Conservation (phyloP, 2,113 vertebrate genomes). For the Tamias sibiricus region DNA sequence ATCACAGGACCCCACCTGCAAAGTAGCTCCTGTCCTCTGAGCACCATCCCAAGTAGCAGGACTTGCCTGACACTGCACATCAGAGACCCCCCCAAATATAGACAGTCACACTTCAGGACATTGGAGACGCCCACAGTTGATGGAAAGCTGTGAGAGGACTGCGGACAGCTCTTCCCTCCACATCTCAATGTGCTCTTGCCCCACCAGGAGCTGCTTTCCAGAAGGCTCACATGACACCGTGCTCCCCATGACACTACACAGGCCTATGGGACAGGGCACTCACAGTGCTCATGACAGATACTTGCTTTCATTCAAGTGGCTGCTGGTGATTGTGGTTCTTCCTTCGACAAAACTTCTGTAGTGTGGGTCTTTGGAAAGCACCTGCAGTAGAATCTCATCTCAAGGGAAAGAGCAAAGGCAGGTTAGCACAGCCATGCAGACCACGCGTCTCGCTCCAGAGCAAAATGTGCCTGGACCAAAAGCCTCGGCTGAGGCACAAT, state of each 20-base stretch:
- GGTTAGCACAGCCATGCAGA: too few relatives aligned
- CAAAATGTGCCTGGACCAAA: too few relatives aligned
- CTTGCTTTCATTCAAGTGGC: conserved; percentile 30
- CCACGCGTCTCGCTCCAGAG: too few relatives aligned
- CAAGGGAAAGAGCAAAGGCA: too few relatives aligned
- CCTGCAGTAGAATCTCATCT: background rate
- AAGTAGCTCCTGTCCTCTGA: background rate
- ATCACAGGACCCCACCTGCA: background rate
- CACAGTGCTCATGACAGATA: background rate
- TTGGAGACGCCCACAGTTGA: too few relatives aligned
- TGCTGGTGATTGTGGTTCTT: background rate
- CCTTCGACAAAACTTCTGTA: background rate
- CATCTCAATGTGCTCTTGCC: background rate
- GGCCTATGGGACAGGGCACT: background rate
- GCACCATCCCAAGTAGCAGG: background rate
- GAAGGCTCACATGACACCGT: background rate
- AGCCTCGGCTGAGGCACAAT: too few relatives aligned
- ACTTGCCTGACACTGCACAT: background rate
- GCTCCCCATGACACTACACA: too few relatives aligned
- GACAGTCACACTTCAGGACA: background rate
- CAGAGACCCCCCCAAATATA: background rate
- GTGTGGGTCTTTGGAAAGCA: background rate
- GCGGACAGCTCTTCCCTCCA: background rate
- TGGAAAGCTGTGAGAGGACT: background rate
- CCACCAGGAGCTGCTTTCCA: background rate